Evolutionary conservation across 1,140 invertebrate genomes (phyloP), one percentile per base, ranked within the genome.

Genomic region (Anoplophora glabripennis): DNA sequence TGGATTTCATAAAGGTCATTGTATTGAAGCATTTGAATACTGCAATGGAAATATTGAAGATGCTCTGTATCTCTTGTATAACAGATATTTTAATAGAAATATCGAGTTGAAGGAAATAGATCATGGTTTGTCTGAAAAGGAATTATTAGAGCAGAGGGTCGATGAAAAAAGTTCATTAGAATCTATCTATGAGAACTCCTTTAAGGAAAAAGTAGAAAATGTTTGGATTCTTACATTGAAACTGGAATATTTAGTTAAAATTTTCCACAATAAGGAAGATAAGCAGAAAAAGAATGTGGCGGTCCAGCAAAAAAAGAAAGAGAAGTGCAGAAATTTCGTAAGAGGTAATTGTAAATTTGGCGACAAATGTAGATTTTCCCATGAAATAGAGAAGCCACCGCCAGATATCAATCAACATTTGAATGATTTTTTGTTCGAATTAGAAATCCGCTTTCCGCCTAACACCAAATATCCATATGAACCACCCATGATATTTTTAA

Each of bases 361-460:
- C 17, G 75, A 77, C 52, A 88, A 85, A 70, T 90, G 89, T 75
- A 82, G 83, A 68, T 89, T 86, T 78, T 80, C 81, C n/a, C 88
- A 90, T 75, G 79, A 86, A 70, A 71, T 78, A 53, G 75, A 70
- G 58, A 75, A 74, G 60, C 57, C 64, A 46, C 76, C 77, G 67
- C 74, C 76, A 58, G 63, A 71, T 57, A 28, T 49, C 17, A 71
- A 72, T 58, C 51, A 54, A 14, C 68, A 72, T 65, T 59, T 76
- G 48, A 62, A 70, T 38, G 63, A 69, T 53, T 72, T 65, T 67
- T 64, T 73, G 46, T 88, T 85, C 75, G 80, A 82, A 64, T 77
- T 90, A 68, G 88, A 90, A 81, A 81, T 90, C 69, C 79, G 87
- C 66, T 89, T 90, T 78, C 81, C 85, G 5, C 76, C 82, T 59